These are phyloP conservation scores for Triplophysa rosa DNA, from an alignment of 2,113 vertebrate species.

Conservation along the genomic window DNA sequence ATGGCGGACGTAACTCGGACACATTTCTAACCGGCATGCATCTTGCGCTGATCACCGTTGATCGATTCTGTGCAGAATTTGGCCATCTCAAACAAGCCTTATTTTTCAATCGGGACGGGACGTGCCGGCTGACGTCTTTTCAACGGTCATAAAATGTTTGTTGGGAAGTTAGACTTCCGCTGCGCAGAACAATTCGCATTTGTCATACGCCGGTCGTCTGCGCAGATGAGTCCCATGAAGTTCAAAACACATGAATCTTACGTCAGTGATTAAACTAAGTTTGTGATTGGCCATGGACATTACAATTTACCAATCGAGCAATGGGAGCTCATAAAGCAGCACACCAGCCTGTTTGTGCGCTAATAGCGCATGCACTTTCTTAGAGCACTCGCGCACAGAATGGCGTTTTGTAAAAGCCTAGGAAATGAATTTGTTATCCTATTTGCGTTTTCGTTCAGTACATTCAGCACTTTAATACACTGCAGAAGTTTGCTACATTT, in stretches of 20 bases:
- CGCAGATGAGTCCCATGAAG: too few species aligned
- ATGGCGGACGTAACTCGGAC: too few species aligned
- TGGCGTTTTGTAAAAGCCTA: neutral
- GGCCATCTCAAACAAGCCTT: too few species aligned
- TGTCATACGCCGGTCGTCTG: too few species aligned
- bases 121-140: too few species aligned
- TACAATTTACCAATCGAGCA: neutral
- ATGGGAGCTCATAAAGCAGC: neutral
- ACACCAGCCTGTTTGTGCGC: neutral
- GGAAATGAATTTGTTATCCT: neutral
- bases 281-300: neutral
- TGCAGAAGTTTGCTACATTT: neutral
- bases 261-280: neutral
- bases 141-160: too few species aligned
- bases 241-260: neutral
- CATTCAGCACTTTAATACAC: neutral
- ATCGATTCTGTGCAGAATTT: too few species aligned
- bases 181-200: too few species aligned
- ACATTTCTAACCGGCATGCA: too few species aligned
- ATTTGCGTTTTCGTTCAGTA: neutral
- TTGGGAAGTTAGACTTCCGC: too few species aligned
- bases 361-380: neutral
- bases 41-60: too few species aligned
- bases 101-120: too few species aligned
- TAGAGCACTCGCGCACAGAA: neutral